phyloP scores from a whole-genome alignment of 2,888 invertebrate genomes.

The Augiades crinisus region DNA sequence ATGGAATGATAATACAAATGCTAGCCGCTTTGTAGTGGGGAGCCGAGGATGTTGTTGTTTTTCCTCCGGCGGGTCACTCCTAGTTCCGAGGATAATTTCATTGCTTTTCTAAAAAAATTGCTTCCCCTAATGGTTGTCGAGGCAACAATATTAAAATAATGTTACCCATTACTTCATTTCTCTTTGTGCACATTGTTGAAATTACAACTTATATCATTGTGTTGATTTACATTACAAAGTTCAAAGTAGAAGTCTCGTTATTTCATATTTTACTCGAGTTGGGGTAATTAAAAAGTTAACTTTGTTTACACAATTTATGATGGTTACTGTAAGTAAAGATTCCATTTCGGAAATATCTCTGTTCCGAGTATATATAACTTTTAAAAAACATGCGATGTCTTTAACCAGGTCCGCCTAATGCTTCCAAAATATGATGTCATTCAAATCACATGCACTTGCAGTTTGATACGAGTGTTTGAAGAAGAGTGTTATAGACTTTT shows the following conservation, averaged over 20 bases:
- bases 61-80: conserved; percentile 71
- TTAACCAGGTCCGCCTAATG: too few species aligned
- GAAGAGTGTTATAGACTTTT: too few species aligned
- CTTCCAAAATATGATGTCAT: too few species aligned
- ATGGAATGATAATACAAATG: conserved; percentile 81
- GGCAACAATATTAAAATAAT: conserved; percentile 58
- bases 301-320: too few species aligned
- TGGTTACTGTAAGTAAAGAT: too few species aligned
- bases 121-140: conserved; percentile 60
- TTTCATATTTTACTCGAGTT: neutral
- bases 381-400: too few species aligned
- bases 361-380: too few species aligned
- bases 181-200: conserved; percentile 9
- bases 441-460: too few species aligned
- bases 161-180: conserved; percentile 20
- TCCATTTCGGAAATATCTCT: too few species aligned
- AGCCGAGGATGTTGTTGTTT: conserved; percentile 72
- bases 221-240: conserved; percentile 8
- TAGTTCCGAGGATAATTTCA: conserved; percentile 74
- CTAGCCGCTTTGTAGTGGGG: conserved; percentile 75
- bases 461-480: too few species aligned
- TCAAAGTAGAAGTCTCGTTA: neutral
- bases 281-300: neutral
- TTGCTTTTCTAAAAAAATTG: conserved; percentile 65
- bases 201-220: conserved; percentile 4